Evolutionary conservation across 2,113 vertebrate species (phyloP).

Genomic region (Euleptes europaea): DNA sequence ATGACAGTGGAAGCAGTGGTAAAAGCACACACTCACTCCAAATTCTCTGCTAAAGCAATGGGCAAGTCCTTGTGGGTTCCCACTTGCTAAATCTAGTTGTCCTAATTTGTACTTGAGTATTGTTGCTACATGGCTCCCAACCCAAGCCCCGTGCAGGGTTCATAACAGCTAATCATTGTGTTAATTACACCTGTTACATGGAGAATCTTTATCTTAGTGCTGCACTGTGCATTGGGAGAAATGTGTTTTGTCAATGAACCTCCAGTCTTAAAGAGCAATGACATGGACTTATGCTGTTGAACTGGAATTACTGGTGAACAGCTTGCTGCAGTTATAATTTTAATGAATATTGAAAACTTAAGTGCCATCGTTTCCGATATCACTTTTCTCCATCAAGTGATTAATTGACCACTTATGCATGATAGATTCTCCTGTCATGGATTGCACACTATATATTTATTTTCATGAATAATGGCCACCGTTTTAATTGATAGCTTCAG

Average conservation of each 20-base stretch:
- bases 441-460: slow-evolving; percentile 70
- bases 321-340: slow-evolving; percentile 58
- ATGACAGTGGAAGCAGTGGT: too few species aligned
- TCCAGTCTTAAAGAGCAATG: not conserved
- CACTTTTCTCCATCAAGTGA: slow-evolving; percentile 63
- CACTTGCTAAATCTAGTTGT: too few species aligned
- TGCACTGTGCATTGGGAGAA: not conserved
- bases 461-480: slow-evolving; percentile 72
- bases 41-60: too few species aligned
- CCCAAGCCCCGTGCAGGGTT: not conserved
- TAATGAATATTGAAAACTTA: slow-evolving; percentile 71
- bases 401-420: slow-evolving; percentile 74
- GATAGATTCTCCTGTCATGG: slow-evolving; percentile 70
- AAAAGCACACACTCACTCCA: too few species aligned
- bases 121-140: too few species aligned
- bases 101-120: too few species aligned
- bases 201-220: not conserved
- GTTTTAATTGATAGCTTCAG: slow-evolving; percentile 77
- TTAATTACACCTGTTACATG: not conserved
- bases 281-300: not conserved
- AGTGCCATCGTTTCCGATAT: slow-evolving; percentile 59
- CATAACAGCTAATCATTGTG: not conserved
- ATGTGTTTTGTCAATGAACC: not conserved
- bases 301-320: slow-evolving; percentile 31
- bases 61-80: too few species aligned